Base-by-base conservation (phyloP, 2,113 vertebrate species). In the Ailuropoda melanoleuca region DNA sequence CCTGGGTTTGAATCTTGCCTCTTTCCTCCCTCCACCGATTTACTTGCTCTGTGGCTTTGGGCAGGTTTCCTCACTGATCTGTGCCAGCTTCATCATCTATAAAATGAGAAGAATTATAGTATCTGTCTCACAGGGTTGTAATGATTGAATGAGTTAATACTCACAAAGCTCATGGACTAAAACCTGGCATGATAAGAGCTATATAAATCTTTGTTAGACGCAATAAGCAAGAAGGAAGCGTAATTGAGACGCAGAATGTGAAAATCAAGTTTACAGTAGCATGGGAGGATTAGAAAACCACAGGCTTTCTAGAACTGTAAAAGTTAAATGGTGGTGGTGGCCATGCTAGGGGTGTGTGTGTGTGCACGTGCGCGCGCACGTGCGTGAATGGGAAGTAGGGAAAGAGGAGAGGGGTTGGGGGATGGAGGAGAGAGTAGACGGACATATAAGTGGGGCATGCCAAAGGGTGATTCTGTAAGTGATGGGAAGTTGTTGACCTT, bases 111-210 rank as follows among this genome's bases (percentile, higher is more conserved):
- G 26, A 80, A 62, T 23, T 56, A 68, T 43, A 88, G 9, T 53
- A 23, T 39, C 18, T 56, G 18, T 34, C 34, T 93, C 39, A 55
- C 21, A 70, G 62, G 39, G 5, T 56, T 90, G 21, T 58, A 13
- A 39, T 70, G 37, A 78, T 83, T 91, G 55, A 78, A 39, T 62
- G 37, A 86, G 18, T 93, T 81, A 95, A 62, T 86, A 21, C 56
- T 84, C 34, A 60, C 43, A 74, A 93, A 58, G 29, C 18, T 93
- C n/a, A n/a, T 53, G 26, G 29, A 87, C 4, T 77, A 68, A 86
- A 31, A 74, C 5, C 12, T 88, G 80, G 37, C 34, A 68, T 8
- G 37, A 37, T 46, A 56, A 81, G 19, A 78, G 24, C 34, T 87
- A 21, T 39, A 0, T 46, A 31, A 48, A n/a, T 34, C 50, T 55